phyloP scores from a whole-genome alignment of 2,888 invertebrate genomes.

The Cephus pulcher region DNA sequence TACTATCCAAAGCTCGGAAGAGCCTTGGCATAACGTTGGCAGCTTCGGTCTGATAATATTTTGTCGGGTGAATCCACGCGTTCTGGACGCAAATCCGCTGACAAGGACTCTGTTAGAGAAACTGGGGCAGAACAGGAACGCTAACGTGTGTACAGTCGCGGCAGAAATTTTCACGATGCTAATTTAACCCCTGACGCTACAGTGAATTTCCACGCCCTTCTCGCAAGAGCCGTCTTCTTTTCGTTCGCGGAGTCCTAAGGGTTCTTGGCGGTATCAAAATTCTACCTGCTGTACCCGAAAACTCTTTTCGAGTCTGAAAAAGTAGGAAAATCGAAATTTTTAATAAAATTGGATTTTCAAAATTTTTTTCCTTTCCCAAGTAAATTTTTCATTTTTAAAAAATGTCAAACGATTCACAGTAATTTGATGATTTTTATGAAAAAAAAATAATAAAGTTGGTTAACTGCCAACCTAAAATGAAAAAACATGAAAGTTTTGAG shows the following conservation, averaged over 20 bases:
- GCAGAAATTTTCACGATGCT: neutral
- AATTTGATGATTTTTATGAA: too few relatives aligned
- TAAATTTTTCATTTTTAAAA: too few relatives aligned
- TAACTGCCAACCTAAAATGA: neutral
- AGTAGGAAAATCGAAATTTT: neutral
- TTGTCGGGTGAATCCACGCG: slow-evolving; percentile 17
- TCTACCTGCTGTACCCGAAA: neutral
- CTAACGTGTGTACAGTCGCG: slow-evolving; percentile 1
- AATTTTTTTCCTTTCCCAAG: too few relatives aligned
- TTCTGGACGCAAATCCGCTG: slow-evolving; percentile 16
- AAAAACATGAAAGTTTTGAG: neutral
- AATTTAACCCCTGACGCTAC: neutral
- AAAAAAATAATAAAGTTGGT: neutral
- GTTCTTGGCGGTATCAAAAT: neutral
- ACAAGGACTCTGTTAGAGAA: slow-evolving; percentile 13
- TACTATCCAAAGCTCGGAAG: neutral
- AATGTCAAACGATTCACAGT: too few relatives aligned
- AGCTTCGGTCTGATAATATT: slow-evolving; percentile 17
- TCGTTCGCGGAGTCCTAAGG: neutral
- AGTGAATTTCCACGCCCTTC: neutral
- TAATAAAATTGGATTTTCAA: too few relatives aligned
- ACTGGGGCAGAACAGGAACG: slow-evolving; percentile 8
- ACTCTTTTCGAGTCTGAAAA: neutral
- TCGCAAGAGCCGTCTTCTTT: neutral
- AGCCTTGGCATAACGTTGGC: slow-evolving; percentile 6